phyloP scores from a whole-genome alignment of 64 coral and sea anemone genomes.

The Stichodactyla mertensii region DNA sequence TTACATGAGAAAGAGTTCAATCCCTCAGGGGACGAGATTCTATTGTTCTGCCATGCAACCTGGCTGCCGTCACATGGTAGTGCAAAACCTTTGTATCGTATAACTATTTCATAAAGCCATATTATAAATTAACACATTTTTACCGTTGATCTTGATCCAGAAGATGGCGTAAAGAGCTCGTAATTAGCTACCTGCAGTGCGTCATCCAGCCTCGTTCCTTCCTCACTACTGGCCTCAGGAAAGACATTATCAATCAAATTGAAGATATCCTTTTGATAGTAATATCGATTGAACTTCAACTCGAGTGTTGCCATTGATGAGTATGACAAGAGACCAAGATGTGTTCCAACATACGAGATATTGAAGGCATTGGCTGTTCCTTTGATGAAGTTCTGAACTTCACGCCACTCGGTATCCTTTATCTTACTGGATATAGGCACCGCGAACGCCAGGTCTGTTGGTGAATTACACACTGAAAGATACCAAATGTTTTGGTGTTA shows the following conservation, averaged over 20 bases:
- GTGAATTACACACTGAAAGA: slow-evolving; percentile 45
- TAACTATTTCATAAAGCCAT: background rate
- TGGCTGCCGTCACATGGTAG: too few species aligned
- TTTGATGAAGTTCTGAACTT: slow-evolving; percentile 85
- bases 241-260: slow-evolving; percentile 82
- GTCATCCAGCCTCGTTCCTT: slow-evolving; percentile 64
- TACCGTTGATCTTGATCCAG: slow-evolving; percentile 60
- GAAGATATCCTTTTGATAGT: slow-evolving; percentile 70
- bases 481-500: too few species aligned
- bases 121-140: background rate
- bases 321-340: slow-evolving; percentile 86
- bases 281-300: slow-evolving; percentile 86
- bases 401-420: slow-evolving; percentile 84
- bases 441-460: slow-evolving; percentile 76
- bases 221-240: slow-evolving; percentile 85
- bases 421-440: slow-evolving; percentile 83
- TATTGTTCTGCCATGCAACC: too few species aligned
- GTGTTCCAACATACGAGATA: slow-evolving; percentile 78
- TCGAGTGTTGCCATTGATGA: slow-evolving; percentile 83
- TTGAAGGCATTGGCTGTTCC: slow-evolving; percentile 75
- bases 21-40: too few species aligned
- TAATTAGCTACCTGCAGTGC: slow-evolving; percentile 84
- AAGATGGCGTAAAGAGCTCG: slow-evolving; percentile 71
- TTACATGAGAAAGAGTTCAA: too few species aligned
- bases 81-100: too few species aligned